A percentile compares a stretch with the other conserved stretches of the same genome.
Conservation (phyloP, 2,888 invertebrate species). For the Caenorhabditis sulstoni region DNA sequence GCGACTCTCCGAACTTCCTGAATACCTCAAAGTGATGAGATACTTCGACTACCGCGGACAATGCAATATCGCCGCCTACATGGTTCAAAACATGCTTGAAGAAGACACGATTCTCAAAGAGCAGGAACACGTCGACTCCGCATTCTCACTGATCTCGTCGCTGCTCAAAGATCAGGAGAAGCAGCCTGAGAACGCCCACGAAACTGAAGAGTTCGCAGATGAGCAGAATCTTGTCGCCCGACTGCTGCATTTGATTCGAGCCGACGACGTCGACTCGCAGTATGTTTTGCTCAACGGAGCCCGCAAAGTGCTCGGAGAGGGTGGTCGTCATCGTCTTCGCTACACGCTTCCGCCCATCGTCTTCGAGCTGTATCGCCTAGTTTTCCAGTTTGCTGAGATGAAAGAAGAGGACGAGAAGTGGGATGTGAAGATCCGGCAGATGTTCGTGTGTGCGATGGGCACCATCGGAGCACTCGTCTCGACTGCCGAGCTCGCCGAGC, state of each 20-base stretch:
- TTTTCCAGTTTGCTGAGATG: conserved; percentile 62
- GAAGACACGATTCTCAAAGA: conserved; percentile 91
- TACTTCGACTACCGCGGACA: conserved; percentile 91
- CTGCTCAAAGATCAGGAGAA: conserved; percentile 89
- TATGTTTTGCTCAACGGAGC: conserved; percentile 89
- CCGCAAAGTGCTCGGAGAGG: conserved; percentile 91
- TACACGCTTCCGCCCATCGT: conserved; percentile 94
- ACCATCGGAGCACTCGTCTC: conserved; percentile 91
- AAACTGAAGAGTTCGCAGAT: conserved; percentile 83
- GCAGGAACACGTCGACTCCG: conserved; percentile 86
- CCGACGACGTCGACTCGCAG: conserved; percentile 84
- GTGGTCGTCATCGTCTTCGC: conserved; percentile 91
- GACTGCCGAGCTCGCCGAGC: conserved; percentile 94
- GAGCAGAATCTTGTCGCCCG: conserved; percentile 91
- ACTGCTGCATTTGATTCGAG: conserved; percentile 82
- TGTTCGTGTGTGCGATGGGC: conserved; percentile 97
- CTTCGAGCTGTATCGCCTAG: conserved; percentile 93
- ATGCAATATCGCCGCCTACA: conserved; percentile 89
- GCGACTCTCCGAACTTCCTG: conserved; percentile 89
- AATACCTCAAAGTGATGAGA: conserved; percentile 90
- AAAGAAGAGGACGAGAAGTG: conserved; percentile 87
- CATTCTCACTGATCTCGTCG: conserved; percentile 89
- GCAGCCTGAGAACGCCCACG: conserved; percentile 36
- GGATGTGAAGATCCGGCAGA: conserved; percentile 98
- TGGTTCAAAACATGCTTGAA: conserved; percentile 85